phyloP scores from a whole-genome alignment of 2,888 invertebrate genomes.

The Polyommatus iphigenia region DNA sequence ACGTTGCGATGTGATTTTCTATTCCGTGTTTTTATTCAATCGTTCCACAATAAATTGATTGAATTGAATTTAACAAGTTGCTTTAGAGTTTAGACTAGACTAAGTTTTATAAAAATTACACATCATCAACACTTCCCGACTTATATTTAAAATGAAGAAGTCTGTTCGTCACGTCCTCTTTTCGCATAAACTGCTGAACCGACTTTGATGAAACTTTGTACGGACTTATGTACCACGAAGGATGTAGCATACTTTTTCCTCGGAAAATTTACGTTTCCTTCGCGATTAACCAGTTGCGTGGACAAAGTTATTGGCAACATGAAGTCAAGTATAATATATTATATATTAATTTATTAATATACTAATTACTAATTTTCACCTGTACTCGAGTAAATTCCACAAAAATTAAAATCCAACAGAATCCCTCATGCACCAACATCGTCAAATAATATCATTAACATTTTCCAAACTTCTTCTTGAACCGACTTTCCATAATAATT shows the following conservation, averaged over 20 bases:
- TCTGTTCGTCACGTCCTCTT: too few species aligned
- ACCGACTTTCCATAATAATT: slow-evolving; percentile 10
- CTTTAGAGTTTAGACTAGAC: neutral
- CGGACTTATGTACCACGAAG: too few species aligned
- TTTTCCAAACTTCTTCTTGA: slow-evolving; percentile 12
- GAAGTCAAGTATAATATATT: too few species aligned
- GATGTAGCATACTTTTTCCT: too few species aligned
- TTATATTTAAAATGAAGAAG: too few species aligned
- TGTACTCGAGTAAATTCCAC: slow-evolving; percentile 53
- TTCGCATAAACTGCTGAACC: too few species aligned
- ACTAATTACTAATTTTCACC: slow-evolving; percentile 44
- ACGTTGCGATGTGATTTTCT: neutral
- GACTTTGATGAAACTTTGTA: too few species aligned
- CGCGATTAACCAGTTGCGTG: too few species aligned
- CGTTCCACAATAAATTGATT: neutral
- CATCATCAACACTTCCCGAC: neutral
- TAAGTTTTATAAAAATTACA: neutral
- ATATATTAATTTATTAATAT: too few species aligned
- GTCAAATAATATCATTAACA: slow-evolving; percentile 2
- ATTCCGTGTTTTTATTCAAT: neutral
- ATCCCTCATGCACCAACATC: slow-evolving; percentile 18
- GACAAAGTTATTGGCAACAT: too few species aligned
- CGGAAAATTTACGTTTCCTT: too few species aligned
- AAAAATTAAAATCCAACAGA: slow-evolving; percentile 43
- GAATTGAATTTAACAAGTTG: neutral